Conservation (phyloP, 2,113 vertebrate species). For the Egretta garzetta region DNA sequence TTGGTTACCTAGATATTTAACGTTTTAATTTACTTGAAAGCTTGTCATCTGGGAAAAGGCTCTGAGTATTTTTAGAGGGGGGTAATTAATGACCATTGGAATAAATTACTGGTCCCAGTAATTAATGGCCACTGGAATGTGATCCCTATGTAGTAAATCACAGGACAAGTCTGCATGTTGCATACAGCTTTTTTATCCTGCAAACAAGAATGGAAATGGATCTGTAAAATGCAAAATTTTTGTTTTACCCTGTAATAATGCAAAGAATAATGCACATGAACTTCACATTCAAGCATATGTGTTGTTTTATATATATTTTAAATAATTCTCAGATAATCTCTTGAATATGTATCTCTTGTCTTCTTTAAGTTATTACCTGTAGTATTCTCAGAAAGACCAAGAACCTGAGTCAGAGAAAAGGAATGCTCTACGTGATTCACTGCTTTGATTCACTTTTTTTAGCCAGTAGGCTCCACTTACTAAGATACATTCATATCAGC, state of each 20-base stretch:
- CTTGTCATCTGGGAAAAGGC: neutral
- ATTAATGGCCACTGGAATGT: neutral
- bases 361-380: neutral
- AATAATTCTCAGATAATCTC: neutral
- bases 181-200: neutral
- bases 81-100: neutral
- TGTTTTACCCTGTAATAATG: neutral
- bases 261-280: neutral
- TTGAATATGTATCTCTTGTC: neutral
- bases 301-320: neutral
- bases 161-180: neutral
- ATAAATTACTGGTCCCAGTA: neutral
- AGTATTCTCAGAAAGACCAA: neutral
- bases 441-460: neutral
- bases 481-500: neutral
- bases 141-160: neutral
- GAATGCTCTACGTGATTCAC: neutral
- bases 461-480: neutral
- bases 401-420: neutral
- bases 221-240: constrained; percentile 5
- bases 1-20: neutral
- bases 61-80: neutral
- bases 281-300: neutral
- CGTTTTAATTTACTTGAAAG: neutral
- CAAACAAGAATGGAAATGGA: neutral